These are phyloP conservation scores for Pimephales promelas DNA, from an alignment of 2,113 vertebrate genomes.

Conservation along the genomic window DNA sequence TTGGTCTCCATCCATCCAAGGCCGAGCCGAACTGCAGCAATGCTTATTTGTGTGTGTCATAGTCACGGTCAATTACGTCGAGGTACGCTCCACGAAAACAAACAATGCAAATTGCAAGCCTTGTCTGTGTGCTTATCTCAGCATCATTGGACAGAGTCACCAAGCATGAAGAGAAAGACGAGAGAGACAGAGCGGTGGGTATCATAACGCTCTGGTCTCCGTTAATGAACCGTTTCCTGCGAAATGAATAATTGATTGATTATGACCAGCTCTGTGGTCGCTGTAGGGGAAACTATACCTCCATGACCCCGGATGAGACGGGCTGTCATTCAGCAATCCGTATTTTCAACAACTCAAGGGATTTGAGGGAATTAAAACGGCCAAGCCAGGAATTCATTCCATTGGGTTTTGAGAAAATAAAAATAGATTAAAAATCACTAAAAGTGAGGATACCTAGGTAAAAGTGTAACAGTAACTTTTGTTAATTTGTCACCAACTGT, in stretches of 20 bases:
- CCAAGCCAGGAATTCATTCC: neutral
- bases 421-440: neutral
- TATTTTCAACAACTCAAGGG: constrained; percentile 12
- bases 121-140: constrained; percentile 7
- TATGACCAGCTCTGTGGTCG: constrained; percentile 21
- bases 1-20: neutral
- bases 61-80: neutral
- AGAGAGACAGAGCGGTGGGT: neutral
- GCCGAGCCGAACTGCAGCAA: neutral
- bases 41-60: neutral
- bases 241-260: constrained; percentile 37
- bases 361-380: constrained; percentile 6
- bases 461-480: neutral
- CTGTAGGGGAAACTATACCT: constrained; percentile 13
- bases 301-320: constrained; percentile 20
- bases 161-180: constrained; percentile 8
- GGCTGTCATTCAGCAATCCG: constrained; percentile 27
- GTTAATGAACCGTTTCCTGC: constrained; percentile 38
- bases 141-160: constrained; percentile 15
- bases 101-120: constrained; percentile 11
- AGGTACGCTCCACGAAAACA: neutral
- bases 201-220: constrained; percentile 1
- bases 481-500: neutral
- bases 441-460: neutral
- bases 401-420: neutral